Percentiles rank a stretch among this genome's conserved stretches.
phyloP scores from a whole-genome alignment of 2,888 invertebrate species.

The Euplexia lucipara region DNA sequence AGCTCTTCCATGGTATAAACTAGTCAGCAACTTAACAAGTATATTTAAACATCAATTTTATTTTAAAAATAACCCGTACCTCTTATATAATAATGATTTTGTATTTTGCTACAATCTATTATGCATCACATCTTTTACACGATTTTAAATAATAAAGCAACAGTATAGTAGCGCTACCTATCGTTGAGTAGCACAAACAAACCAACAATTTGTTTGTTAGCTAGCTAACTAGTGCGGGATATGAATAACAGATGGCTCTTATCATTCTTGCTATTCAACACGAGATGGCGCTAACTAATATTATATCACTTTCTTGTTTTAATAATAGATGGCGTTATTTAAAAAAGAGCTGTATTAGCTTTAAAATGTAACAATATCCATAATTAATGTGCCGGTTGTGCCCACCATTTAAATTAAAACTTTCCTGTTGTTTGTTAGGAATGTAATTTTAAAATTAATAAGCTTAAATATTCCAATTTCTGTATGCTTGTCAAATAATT shows the following conservation, averaged over 20 bases:
- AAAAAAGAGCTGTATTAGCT: no score
- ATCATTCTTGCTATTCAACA: constrained; percentile 10
- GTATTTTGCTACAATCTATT: neutral
- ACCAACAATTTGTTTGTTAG: neutral
- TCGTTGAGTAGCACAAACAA: constrained; percentile 30
- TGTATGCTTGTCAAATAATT: no score
- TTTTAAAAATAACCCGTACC: neutral
- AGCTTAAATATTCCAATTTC: no score
- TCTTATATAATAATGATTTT: no score
- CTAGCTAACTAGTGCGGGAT: constrained; percentile 9
- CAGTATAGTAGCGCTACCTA: constrained; percentile 33
- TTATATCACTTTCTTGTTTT: neutral
- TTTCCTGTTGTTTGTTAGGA: no score
- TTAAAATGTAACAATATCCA: no score
- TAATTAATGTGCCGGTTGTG: no score
- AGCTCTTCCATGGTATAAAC: no score
- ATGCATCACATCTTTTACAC: neutral
- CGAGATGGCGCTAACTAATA: constrained; percentile 71
- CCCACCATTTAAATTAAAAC: no score
- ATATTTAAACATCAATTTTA: neutral
- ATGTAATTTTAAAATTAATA: no score
- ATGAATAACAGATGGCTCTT: constrained; percentile 69
- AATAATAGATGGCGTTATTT: constrained; percentile 47
- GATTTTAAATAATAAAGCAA: neutral
- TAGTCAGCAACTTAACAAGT: neutral